Percentiles rank a stretch among this genome's conserved stretches.
Evolutionary conservation across 2,888 invertebrate species (phyloP).

Genomic region (Patella ulyssiponensis): DNA sequence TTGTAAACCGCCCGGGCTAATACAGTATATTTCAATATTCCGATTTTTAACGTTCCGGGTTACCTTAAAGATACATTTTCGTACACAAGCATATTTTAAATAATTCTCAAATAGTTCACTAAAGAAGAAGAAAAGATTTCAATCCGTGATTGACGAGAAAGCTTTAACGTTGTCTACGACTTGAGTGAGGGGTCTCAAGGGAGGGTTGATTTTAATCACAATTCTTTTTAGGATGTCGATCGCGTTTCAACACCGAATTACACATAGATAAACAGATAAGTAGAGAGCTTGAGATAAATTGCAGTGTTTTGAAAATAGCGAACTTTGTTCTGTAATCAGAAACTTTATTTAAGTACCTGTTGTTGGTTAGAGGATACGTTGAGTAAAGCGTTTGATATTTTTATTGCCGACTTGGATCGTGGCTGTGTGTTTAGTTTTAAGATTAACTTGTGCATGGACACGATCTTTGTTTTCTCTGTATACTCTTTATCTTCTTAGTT

Average conservation of each 20-base stretch:
- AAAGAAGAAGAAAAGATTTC: too few relatives aligned
- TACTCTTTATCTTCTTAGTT: constrained; percentile 2
- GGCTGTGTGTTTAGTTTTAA: constrained; percentile 2
- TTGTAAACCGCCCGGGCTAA: too few relatives aligned
- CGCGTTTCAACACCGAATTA: not conserved
- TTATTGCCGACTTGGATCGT: not conserved
- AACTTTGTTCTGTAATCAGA: constrained; percentile 1
- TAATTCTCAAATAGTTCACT: too few relatives aligned
- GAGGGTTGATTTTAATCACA: too few relatives aligned
- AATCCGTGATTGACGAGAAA: too few relatives aligned
- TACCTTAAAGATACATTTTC: too few relatives aligned
- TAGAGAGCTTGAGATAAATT: not conserved
- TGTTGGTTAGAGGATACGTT: not conserved
- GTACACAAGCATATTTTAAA: too few relatives aligned
- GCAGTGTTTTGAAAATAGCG: not conserved
- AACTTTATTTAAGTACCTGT: not conserved
- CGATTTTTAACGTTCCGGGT: too few relatives aligned
- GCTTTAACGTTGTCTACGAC: too few relatives aligned
- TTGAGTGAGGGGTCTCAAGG: too few relatives aligned
- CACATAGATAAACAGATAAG: constrained; percentile 3
- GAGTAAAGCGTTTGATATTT: not conserved
- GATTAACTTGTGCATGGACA: constrained; percentile 12
- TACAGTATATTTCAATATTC: too few relatives aligned
- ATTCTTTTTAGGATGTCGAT: too few relatives aligned
- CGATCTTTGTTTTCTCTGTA: constrained; percentile 3